A percentile compares a stretch with the other conserved stretches of the same genome.
These are phyloP conservation scores for Cynocephalus volans DNA, from an alignment of 2,113 vertebrate genomes.

Conservation along the genomic window DNA sequence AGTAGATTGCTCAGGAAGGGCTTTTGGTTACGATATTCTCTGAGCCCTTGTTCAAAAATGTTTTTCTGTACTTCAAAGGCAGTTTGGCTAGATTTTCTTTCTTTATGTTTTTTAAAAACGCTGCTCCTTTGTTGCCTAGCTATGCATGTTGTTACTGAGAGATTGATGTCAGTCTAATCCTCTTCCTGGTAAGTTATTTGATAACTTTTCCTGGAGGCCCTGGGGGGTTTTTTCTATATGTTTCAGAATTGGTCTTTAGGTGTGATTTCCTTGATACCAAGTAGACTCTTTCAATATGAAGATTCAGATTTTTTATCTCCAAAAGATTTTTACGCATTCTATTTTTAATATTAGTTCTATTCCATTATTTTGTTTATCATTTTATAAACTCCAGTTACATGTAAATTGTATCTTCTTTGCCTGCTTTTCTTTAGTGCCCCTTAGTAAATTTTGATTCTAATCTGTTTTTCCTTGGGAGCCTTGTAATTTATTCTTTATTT, in stretches of 20 bases:
- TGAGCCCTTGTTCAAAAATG: not conserved
- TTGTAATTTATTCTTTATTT: not conserved
- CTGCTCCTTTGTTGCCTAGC: not conserved
- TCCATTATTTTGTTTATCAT: not conserved
- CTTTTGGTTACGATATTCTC: not conserved
- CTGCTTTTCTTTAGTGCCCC: not conserved
- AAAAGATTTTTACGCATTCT: not conserved
- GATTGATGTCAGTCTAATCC: not conserved
- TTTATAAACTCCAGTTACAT: not conserved
- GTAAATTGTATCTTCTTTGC: not conserved
- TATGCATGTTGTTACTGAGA: not conserved
- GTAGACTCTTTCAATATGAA: not conserved
- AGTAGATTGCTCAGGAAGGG: not conserved
- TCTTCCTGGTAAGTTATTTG: not conserved
- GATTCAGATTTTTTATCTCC: not conserved
- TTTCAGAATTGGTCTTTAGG: not conserved
- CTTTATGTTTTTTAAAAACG: not conserved
- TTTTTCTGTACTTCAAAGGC: not conserved
- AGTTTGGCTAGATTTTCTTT: slow-evolving; percentile 28
- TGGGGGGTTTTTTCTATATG: not conserved
- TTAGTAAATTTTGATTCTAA: not conserved
- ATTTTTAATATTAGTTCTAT: not conserved
- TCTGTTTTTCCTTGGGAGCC: not conserved
- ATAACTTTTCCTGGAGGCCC: not conserved
- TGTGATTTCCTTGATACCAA: not conserved